Conservation (phyloP, 2,113 vertebrate genomes). For the Neogale vison region DNA sequence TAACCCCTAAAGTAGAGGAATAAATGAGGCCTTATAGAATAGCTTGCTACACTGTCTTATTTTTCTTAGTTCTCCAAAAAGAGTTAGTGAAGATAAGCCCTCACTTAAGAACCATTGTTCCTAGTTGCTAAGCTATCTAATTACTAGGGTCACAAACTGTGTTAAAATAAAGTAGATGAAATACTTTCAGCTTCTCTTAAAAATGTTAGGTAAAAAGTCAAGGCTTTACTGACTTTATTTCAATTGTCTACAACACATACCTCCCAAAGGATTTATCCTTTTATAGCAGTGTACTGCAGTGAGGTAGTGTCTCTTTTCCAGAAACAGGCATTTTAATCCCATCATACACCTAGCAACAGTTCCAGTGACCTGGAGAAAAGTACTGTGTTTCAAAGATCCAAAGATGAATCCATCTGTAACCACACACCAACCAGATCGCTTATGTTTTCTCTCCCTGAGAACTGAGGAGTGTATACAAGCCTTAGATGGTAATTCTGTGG, state of each 20-base stretch:
- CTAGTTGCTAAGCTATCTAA: background rate
- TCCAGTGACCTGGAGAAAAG: background rate
- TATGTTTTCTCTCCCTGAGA: conserved; percentile 22
- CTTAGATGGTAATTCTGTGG: background rate
- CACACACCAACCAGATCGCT: background rate
- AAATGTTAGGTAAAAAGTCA: conserved; percentile 37
- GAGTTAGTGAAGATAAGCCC: background rate
- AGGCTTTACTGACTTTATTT: conserved; percentile 31
- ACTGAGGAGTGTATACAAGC: background rate
- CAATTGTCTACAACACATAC: background rate
- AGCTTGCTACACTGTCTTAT: background rate
- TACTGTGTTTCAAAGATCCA: background rate
- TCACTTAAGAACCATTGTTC: background rate
- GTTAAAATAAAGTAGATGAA: background rate
- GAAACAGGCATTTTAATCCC: background rate
- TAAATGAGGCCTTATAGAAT: conserved; percentile 10
- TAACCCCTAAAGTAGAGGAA: conserved; percentile 1
- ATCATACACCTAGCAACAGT: background rate
- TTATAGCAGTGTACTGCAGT: background rate
- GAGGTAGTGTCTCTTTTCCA: background rate
- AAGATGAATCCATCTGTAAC: background rate
- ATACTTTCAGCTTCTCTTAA: background rate
- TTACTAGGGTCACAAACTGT: background rate
- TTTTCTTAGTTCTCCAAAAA: conserved; percentile 29
- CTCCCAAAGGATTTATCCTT: background rate